Conservation (phyloP, 2,113 vertebrate genomes). For the Sceloporus tristichus region DNA sequence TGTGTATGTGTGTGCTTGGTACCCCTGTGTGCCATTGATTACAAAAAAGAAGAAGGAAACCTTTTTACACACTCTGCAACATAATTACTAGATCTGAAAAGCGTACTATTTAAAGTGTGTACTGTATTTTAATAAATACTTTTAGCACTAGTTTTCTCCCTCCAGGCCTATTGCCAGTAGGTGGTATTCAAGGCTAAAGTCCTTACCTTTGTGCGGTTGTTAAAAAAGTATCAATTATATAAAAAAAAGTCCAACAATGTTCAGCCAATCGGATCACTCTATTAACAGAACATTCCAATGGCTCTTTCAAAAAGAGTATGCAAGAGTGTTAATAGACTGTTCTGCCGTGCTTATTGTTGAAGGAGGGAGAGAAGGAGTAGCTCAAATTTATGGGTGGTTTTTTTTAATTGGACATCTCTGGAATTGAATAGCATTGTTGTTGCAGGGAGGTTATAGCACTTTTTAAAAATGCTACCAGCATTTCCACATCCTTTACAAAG, state of each 20-base stretch:
- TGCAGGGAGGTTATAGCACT: slow-evolving; percentile 48
- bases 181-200: slow-evolving; percentile 75
- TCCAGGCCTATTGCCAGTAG: slow-evolving; percentile 69
- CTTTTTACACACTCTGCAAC: slow-evolving; percentile 68
- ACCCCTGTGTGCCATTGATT: slow-evolving; percentile 67
- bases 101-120: slow-evolving; percentile 66
- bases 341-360: slow-evolving; percentile 70
- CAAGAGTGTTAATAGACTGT: slow-evolving; percentile 57
- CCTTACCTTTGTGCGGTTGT: slow-evolving; percentile 65
- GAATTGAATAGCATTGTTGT: slow-evolving; percentile 71
- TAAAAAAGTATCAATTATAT: slow-evolving; percentile 75
- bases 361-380: slow-evolving; percentile 66
- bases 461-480: slow-evolving; percentile 59
- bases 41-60: slow-evolving; percentile 44
- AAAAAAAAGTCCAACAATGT: slow-evolving; percentile 70
- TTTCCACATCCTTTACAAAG: slow-evolving; percentile 67
- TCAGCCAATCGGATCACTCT: slow-evolving; percentile 63
- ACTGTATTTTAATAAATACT: slow-evolving; percentile 72
- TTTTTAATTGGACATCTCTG: slow-evolving; percentile 65
- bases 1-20: slow-evolving; percentile 52
- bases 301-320: slow-evolving; percentile 63
- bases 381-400: slow-evolving; percentile 73
- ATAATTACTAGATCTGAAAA: slow-evolving; percentile 77
- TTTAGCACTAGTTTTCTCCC: slow-evolving; percentile 70
- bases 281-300: slow-evolving; percentile 63